A percentile compares a stretch with the other conserved stretches of the same genome.
phyloP scores from a whole-genome alignment of 92 coral and sea anemone genomes.

The Heliopora coerulea region DNA sequence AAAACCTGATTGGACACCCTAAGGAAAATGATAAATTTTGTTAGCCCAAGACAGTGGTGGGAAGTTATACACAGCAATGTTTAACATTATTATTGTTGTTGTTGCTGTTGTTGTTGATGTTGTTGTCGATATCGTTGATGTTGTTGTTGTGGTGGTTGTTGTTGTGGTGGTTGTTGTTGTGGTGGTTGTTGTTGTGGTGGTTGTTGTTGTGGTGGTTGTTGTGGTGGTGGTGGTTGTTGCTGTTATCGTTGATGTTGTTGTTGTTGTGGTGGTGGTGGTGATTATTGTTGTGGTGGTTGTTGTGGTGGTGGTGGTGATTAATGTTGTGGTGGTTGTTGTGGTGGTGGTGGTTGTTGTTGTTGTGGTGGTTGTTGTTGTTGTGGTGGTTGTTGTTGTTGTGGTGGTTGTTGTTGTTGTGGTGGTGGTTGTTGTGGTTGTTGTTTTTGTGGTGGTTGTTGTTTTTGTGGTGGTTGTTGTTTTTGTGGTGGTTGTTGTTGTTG shows the following conservation, averaged over 20 bases:
- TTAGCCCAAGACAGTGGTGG: background rate
- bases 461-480: background rate
- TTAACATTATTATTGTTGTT: background rate
- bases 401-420: background rate
- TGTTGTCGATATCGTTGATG: background rate
- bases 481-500: background rate
- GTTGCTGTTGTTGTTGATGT: too few species aligned
- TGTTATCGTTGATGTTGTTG: background rate
- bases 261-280: background rate
- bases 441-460: background rate
- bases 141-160: background rate
- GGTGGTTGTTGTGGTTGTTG: background rate
- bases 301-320: background rate
- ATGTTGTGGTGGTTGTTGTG: background rate
- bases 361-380: too few species aligned
- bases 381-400: background rate
- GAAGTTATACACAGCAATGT: background rate
- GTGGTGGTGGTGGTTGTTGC: background rate
- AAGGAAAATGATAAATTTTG: background rate
- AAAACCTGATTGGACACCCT: slow-evolving; percentile 28
- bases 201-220: background rate
- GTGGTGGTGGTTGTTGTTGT: background rate
- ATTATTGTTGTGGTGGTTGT: background rate
- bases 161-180: background rate
- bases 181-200: background rate